These are phyloP conservation scores for Pelodytes ibericus DNA, from an alignment of 2,797 vertebrate genomes.

Conservation along the genomic window DNA sequence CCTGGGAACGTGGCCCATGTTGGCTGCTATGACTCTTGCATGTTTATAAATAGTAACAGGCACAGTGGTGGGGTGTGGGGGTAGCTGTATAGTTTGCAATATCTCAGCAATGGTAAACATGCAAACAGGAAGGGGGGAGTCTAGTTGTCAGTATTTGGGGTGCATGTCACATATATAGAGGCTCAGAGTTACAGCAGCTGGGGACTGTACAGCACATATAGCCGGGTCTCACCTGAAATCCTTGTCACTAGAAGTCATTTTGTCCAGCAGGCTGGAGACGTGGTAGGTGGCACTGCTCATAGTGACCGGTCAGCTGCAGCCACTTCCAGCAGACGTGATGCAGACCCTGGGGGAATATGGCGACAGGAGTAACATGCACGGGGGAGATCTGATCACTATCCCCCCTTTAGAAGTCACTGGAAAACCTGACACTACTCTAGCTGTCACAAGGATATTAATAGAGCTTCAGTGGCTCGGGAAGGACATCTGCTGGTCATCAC, in stretches of 20 bases:
- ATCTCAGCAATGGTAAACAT: too few relatives aligned
- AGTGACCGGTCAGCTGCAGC: constrained; percentile 34
- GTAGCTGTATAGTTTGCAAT: too few relatives aligned
- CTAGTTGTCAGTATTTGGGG: too few relatives aligned
- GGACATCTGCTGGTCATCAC: constrained; percentile 21
- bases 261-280: constrained; percentile 94
- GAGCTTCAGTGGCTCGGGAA: neutral
- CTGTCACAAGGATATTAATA: constrained; percentile 39
- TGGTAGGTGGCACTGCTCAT: constrained; percentile 89
- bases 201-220: too few relatives aligned
- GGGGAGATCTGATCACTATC: constrained; percentile 11
- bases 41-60: too few relatives aligned
- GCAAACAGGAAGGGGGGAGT: too few relatives aligned
- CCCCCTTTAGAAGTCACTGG: constrained; percentile 42
- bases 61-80: too few relatives aligned
- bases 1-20: too few relatives aligned
- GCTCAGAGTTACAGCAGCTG: too few relatives aligned
- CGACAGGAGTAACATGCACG: neutral
- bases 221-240: constrained; percentile 93
- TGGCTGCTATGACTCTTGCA: too few relatives aligned
- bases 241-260: constrained; percentile 96
- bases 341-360: constrained; percentile 31
- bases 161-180: too few relatives aligned
- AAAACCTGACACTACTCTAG: constrained; percentile 33
- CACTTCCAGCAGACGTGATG: neutral